Base-by-base conservation (phyloP, 53 echinoderm and acorn worm species). In the Arbacia lixula region DNA sequence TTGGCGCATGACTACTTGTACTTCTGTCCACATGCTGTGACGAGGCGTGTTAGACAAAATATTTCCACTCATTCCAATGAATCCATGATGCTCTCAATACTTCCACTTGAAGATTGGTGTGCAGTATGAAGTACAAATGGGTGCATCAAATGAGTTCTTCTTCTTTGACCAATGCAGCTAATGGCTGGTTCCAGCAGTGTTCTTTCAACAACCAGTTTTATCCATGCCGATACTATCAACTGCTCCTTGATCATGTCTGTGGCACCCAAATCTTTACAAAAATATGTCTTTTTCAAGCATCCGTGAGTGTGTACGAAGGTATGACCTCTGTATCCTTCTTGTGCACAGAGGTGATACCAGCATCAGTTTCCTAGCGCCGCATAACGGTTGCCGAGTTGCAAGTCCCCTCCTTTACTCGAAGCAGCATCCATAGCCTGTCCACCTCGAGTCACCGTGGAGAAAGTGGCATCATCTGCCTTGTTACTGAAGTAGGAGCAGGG, bases 391-490 rank as follows among this genome's bases (percentile, higher is more conserved):
- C 82, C 82, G 62, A 81, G 82, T 46, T 62, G 42, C 29, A 81
- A 42, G 46, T 79, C 29, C 4, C 87, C 88, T 14, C 66, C 71
- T 66, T 76, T 72, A 53, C 84, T 79, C 29, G 76, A 51, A 3
- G 85, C 57, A 54, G 84, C 87, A 58, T 86, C 85, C 26, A 84
- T 73, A 31, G 79, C 85, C 25, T 87, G 81, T 12, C 94, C 94
- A 30, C 97, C 97, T 86, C 86, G 90, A 40, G 94, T 97, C 34
- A 97, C 98, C n/a, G 89, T 94, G 40, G 92, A 90, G 87, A 94
- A 97, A 30, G 95, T 92, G 58, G 88, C 89, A 50, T 97, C 98
- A 6, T 89, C 87, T 58, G 71, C 89, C 66, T 93, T 93, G 85
- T 95, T 93, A 84, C 98, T 97, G 96, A 6, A 66, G 16, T 12